These are phyloP conservation scores for Macroramphosus scolopax DNA, from an alignment of 2,797 vertebrate genomes.

Conservation along the genomic window DNA sequence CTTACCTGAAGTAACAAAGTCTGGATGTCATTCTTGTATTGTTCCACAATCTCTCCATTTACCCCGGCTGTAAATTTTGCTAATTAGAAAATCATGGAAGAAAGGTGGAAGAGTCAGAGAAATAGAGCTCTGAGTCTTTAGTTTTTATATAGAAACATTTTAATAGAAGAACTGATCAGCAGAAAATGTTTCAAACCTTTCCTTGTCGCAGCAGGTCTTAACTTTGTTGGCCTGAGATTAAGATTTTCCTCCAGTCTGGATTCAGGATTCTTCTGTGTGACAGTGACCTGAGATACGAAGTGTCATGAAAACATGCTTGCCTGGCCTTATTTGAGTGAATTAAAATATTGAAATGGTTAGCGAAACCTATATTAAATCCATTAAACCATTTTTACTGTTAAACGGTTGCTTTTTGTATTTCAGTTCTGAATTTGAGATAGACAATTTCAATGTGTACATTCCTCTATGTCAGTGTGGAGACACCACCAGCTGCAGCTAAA, in stretches of 20 bases:
- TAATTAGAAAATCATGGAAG: conserved; percentile 32
- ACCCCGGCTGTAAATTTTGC: conserved; percentile 61
- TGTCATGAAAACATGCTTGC: too few species aligned
- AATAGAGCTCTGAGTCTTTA: neutral
- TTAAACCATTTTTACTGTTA: too few species aligned
- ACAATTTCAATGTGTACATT: too few species aligned
- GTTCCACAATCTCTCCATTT: conserved; percentile 67
- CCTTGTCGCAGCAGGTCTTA: conserved; percentile 62
- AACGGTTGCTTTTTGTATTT: too few species aligned
- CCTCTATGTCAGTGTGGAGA: too few species aligned
- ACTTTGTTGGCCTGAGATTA: conserved; percentile 65
- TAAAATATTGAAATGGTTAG: too few species aligned
- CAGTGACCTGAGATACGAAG: conserved; percentile 78
- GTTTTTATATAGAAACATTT: too few species aligned
- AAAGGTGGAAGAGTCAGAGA: neutral
- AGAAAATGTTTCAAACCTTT: conserved; percentile 66
- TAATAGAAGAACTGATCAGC: too few species aligned
- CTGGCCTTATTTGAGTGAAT: too few species aligned
- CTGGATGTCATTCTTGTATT: conserved; percentile 79
- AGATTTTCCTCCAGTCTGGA: conserved; percentile 58
- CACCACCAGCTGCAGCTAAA: too few species aligned
- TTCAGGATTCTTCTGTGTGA: conserved; percentile 79
- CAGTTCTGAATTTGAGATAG: too few species aligned
- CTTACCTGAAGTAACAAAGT: conserved; percentile 86
- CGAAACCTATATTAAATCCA: too few species aligned